Conservation (phyloP, 2,888 invertebrate genomes). For the Hoplodrina ambigua region DNA sequence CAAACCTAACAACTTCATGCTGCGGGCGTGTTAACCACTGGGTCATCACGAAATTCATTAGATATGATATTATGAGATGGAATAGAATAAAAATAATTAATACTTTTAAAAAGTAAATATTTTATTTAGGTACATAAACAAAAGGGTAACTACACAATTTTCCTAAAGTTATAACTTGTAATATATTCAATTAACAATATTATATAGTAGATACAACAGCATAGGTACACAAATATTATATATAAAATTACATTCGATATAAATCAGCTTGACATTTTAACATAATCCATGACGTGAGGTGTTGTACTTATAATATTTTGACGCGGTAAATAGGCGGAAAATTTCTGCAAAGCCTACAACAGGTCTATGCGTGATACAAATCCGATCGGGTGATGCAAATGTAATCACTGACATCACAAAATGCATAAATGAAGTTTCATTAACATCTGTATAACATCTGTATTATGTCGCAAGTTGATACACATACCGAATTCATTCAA, state of each 20-base stretch:
- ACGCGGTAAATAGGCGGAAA: conserved; percentile 26
- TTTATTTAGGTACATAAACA: conserved; percentile 46
- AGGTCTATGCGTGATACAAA: too few species aligned
- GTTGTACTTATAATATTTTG: conserved; percentile 21
- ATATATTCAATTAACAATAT: conserved; percentile 14
- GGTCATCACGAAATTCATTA: too few species aligned
- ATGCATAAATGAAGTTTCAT: conserved; percentile 3
- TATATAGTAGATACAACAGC: too few species aligned
- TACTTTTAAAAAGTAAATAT: conserved; percentile 13
- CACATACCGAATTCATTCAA: not conserved
- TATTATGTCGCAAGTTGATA: not conserved
- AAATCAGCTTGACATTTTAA: conserved; percentile 21
- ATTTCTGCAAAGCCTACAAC: conserved; percentile 7
- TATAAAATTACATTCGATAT: too few species aligned
- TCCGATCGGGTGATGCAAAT: conserved; percentile 6
- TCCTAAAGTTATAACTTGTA: conserved; percentile 21
- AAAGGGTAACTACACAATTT: conserved; percentile 40
- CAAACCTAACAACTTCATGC: too few species aligned
- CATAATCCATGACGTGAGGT: conserved; percentile 7
- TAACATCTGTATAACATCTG: not conserved
- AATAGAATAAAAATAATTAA: conserved; percentile 2
- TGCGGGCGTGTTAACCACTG: too few species aligned
- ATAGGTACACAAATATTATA: too few species aligned
- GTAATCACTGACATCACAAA: conserved; percentile 30
- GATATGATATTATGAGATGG: too few species aligned